Evolutionary conservation across 2,113 vertebrate species (phyloP).

Genomic region (Tyrannus savana): DNA sequence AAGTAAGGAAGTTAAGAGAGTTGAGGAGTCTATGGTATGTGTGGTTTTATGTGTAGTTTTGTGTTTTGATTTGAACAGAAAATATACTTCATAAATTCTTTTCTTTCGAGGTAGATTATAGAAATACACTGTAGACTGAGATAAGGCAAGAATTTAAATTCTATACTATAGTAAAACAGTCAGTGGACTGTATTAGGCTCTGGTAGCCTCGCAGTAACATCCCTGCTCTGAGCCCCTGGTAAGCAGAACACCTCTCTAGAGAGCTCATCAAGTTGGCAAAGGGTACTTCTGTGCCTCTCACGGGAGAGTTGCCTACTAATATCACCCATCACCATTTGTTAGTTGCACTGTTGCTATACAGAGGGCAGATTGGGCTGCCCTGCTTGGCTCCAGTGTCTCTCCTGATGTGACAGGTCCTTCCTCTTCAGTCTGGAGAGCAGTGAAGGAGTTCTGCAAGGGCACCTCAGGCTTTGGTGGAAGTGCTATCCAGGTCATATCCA

Average conservation of each 20-base stretch:
- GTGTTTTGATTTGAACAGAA: neutral
- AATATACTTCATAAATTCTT: neutral
- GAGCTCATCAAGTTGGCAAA: neutral
- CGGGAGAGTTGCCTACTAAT: neutral
- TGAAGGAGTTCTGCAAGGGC: neutral
- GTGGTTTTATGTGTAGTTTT: neutral
- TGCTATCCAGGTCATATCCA: neutral
- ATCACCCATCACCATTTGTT: neutral
- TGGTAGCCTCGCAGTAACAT: neutral
- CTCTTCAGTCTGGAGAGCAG: neutral
- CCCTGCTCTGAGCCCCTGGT: neutral
- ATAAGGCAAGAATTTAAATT: neutral
- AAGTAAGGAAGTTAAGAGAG: neutral
- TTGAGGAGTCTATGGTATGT: neutral
- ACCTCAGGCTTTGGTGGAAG: neutral
- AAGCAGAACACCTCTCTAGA: fast-evolving
- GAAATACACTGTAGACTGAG: neutral
- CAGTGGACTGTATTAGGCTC: neutral
- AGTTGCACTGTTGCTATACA: neutral
- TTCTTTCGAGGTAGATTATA: neutral
- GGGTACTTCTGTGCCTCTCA: neutral
- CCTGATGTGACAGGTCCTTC: neutral
- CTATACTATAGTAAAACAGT: neutral
- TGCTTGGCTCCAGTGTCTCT: neutral
- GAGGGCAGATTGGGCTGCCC: neutral